A percentile compares a stretch with the other conserved stretches of the same genome.
phyloP scores from a whole-genome alignment of 2,888 invertebrate genomes.

The Boloria selene region DNA sequence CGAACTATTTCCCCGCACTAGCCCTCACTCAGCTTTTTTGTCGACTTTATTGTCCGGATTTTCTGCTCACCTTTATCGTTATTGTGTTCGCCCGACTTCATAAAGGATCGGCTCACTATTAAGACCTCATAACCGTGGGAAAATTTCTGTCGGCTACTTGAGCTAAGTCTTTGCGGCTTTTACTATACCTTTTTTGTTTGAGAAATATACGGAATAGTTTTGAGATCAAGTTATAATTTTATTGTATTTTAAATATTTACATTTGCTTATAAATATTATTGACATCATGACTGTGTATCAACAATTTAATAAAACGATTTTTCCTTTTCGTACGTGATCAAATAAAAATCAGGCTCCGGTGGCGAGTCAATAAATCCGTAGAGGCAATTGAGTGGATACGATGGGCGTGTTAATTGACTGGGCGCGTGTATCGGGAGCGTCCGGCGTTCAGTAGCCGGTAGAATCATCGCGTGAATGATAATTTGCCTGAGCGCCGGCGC shows the following conservation, averaged over 20 bases:
- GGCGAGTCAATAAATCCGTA: slow-evolving; percentile 64
- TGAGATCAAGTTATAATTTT: too few species aligned
- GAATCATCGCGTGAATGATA: slow-evolving; percentile 75
- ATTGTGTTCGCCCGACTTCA: slow-evolving; percentile 80
- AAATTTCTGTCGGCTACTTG: slow-evolving; percentile 47
- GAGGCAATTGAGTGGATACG: slow-evolving; percentile 69
- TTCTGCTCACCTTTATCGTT: slow-evolving; percentile 81
- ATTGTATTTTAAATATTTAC: neutral
- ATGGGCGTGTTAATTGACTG: slow-evolving; percentile 77
- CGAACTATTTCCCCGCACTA: slow-evolving; percentile 81
- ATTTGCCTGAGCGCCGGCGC: slow-evolving; percentile 62
- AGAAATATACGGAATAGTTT: neutral
- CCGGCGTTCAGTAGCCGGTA: slow-evolving; percentile 54
- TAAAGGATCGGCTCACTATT: slow-evolving; percentile 77
- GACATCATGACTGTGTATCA: neutral
- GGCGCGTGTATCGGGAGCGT: slow-evolving; percentile 55
- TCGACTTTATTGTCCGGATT: slow-evolving; percentile 81
- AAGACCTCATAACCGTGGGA: slow-evolving; percentile 82
- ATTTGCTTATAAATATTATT: neutral
- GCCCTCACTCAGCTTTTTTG: slow-evolving; percentile 78
- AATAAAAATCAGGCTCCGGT: slow-evolving; percentile 44
- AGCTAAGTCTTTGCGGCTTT: slow-evolving; percentile 21
- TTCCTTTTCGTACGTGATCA: slow-evolving; percentile 28
- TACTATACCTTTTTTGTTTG: neutral
- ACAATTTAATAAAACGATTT: slow-evolving; percentile 26